A percentile compares a stretch with the other conserved stretches of the same genome.
phyloP scores from a whole-genome alignment of 2,888 invertebrate genomes.

The Stenichneumon culpator region DNA sequence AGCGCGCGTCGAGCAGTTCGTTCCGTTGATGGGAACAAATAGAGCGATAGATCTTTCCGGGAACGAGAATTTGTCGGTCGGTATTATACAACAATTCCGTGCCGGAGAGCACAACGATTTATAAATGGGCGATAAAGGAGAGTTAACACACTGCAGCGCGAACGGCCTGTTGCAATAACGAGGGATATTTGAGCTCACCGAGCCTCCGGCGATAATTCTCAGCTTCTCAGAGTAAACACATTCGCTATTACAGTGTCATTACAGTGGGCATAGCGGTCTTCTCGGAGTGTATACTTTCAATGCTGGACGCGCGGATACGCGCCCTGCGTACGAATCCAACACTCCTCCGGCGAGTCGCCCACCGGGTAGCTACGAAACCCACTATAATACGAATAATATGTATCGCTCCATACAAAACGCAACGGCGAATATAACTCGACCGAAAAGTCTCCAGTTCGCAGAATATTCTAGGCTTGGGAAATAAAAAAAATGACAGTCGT shows the following conservation, averaged over 20 bases:
- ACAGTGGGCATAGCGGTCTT: constrained; percentile 34
- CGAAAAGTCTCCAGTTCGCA: background rate
- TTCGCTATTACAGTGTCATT: constrained; percentile 51
- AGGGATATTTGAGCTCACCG: constrained; percentile 10
- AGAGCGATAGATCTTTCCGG: constrained; percentile 39
- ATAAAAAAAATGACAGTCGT: background rate
- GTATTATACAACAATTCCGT: constrained; percentile 42
- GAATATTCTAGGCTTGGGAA: background rate
- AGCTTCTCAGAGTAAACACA: constrained; percentile 58
- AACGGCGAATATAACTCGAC: background rate
- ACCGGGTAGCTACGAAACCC: background rate
- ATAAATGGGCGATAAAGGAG: constrained; percentile 57
- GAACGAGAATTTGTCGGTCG: constrained; percentile 48
- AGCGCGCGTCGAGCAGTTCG: background rate
- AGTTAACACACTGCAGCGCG: constrained; percentile 22
- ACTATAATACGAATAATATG: background rate
- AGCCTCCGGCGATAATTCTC: constrained; percentile 43
- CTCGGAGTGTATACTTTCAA: constrained; percentile 17
- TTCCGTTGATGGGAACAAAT: constrained; percentile 21
- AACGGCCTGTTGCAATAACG: constrained; percentile 51
- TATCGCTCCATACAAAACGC: background rate
- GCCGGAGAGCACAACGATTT: constrained; percentile 34
- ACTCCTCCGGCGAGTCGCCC: constrained; percentile 32
- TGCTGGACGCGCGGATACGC: constrained; percentile 9
- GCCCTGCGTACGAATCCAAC: constrained; percentile 27